Percentiles rank a stretch among this genome's conserved stretches.
These are phyloP conservation scores for Rhabdophis nuchalis DNA, from an alignment of 2,797 vertebrate species.

Conservation along the genomic window DNA sequence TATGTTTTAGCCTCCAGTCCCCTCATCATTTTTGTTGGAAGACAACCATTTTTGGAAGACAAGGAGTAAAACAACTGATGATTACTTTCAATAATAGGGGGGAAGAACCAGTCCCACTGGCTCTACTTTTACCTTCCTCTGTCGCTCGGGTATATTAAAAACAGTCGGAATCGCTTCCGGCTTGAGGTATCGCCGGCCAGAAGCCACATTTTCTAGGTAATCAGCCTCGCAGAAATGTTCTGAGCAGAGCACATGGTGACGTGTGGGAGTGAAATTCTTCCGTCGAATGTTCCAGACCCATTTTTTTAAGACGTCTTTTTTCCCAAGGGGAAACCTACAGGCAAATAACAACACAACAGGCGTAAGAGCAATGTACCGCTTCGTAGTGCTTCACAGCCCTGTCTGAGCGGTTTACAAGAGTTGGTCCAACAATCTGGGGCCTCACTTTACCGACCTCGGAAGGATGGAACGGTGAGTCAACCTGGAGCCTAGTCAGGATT, in stretches of 20 bases:
- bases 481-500: neutral
- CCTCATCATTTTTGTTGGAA: no score
- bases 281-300: slow-evolving; percentile 18
- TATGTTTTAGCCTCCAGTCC: no score
- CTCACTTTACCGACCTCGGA: neutral
- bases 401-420: neutral
- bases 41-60: neutral
- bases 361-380: neutral
- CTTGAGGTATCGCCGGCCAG: slow-evolving; percentile 18
- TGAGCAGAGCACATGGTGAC: slow-evolving; percentile 29
- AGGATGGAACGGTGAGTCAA: neutral
- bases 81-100: neutral
- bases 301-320: slow-evolving; percentile 22
- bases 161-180: neutral
- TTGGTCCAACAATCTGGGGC: neutral
- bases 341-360: neutral
- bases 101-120: fast-evolving
- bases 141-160: slow-evolving; percentile 9
- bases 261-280: slow-evolving; percentile 22
- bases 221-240: slow-evolving; percentile 1
- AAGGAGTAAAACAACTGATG: neutral
- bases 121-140: slow-evolving; percentile 19
- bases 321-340: slow-evolving; percentile 23
- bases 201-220: slow-evolving; percentile 26
- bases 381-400: neutral